Percentiles rank a stretch among this genome's conserved stretches.
Evolutionary conservation across 1,140 invertebrate genomes (phyloP).

Genomic region (Apis mellifera): Amel_HAv3.1 CM009946.2:6411501-6412000

Average conservation of each 20-base stretch:
- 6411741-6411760: constrained; percentile 64
- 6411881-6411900: constrained; percentile 19
- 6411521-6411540: too few relatives aligned
- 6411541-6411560: too few relatives aligned
- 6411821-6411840: constrained; percentile 56
- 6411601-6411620: background rate
- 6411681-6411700: constrained; percentile 7
- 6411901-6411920: constrained; percentile 1
- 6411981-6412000: background rate
- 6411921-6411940: background rate
- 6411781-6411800: constrained; percentile 30
- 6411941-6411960: constrained; percentile 15
- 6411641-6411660: background rate
- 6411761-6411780: constrained; percentile 62
- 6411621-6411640: background rate
- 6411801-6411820: constrained; percentile 49
- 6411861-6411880: background rate
- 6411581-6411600: too few relatives aligned
- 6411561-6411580: too few relatives aligned
- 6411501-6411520: too few relatives aligned
- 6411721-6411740: constrained; percentile 55
- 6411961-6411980: constrained; percentile 7
- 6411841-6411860: constrained; percentile 44
- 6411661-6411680: background rate
- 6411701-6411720: constrained; percentile 62